Evolutionary conservation across 2,797 vertebrate species (phyloP).

Genomic region (Malacoctenus gilli): DNA sequence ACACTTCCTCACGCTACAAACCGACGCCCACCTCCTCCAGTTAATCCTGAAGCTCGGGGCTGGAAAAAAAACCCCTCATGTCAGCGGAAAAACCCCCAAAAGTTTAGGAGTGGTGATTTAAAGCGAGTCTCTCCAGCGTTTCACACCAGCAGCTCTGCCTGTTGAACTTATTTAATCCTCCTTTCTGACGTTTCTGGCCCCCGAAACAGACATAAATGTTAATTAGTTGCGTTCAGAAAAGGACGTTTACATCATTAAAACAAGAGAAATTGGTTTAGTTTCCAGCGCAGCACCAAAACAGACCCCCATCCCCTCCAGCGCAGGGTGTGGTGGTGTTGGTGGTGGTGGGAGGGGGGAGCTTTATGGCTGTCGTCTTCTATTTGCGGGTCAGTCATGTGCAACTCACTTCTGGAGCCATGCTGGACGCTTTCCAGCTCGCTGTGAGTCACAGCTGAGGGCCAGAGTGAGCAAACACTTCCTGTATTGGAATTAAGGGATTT

Average conservation of each 20-base stretch:
- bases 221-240: conserved; percentile 4
- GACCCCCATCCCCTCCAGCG: too few relatives aligned
- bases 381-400: conserved; percentile 47
- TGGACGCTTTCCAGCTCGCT: conserved; percentile 24
- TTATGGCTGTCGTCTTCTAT: conserved; percentile 48
- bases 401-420: conserved; percentile 34
- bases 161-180: background rate
- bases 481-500: conserved; percentile 25
- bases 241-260: conserved; percentile 17
- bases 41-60: too few relatives aligned
- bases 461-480: conserved; percentile 19
- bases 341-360: conserved; percentile 28
- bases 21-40: too few relatives aligned
- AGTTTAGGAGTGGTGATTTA: too few relatives aligned
- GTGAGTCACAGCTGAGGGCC: conserved; percentile 29
- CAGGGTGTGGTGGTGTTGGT: too few relatives aligned
- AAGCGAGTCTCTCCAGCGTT: too few relatives aligned
- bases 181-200: conserved; percentile 11
- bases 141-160: background rate
- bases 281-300: background rate
- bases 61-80: too few relatives aligned
- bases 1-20: too few relatives aligned
- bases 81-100: too few relatives aligned
- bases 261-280: background rate
- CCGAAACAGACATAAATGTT: background rate